Evolutionary conservation across 2,797 vertebrate species (phyloP), one percentile per base, ranked within the genome.

Genomic region (Cyprinella venusta): DNA sequence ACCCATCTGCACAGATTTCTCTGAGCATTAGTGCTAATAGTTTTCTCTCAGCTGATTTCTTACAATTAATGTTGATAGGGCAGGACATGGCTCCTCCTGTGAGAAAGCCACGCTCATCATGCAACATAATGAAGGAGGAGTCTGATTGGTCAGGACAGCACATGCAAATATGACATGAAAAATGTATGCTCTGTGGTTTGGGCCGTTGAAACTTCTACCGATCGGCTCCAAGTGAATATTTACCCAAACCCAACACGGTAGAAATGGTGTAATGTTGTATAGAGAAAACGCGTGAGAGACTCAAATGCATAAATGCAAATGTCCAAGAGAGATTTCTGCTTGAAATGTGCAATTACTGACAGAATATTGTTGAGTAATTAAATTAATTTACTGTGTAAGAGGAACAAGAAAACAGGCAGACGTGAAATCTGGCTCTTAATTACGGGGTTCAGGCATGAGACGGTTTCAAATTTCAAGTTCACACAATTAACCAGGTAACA

Each of bases 51-150:
- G 59, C 36, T 81, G 67, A 86, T 84, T 80, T 71, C 76, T 84
- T 82, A 86, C 79, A 88, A 86, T 86, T 82, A 82, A 77, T 84
- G 85, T 76, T 88, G 85, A 88, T 86, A 67, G 84, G 83, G 48
- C 76, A 72, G 79, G 79, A 87, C 81, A 19, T 61, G 84, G 59
- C 72, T 84, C 82, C 82, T 83, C 80, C 67, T 56, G 61, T 74
- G 68, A 81, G 68, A 84, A 65, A 81, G 69, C 61, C 63, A 52
- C 2, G 40, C 79, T 86, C 69, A 26, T 84, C 63, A 18, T 61
- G 71, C 69, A 16, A 52, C 64, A 68, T 80, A 84, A 80, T 30
- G 56, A 81, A 86, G 64, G 26, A 69, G 79, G 52, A 1, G 52
- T 59, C 50, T 84, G 82, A 88, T 86, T 86, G 86, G 76, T 69